Base-by-base conservation (phyloP, 2,888 invertebrate species). In the Periphyllus acericola region DNA sequence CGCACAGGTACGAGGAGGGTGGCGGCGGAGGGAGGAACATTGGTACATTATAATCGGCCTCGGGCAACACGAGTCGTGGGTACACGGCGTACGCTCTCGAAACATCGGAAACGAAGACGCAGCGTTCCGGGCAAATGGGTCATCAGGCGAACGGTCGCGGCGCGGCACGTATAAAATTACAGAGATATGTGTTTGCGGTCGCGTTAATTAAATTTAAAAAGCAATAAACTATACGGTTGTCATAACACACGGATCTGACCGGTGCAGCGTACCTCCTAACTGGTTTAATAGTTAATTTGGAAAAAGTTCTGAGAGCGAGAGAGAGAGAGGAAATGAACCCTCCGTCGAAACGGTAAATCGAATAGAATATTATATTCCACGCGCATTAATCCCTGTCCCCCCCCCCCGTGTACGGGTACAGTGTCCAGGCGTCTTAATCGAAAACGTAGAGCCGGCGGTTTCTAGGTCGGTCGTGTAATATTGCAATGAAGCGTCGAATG, bases 321-420 rank as follows among this genome's bases (percentile, higher is more conserved):
- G 6, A 36, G 6, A 32, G n/a, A n/a, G n/a, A n/a, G n/a, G n/a
- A n/a, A n/a, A 46, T 11, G 14, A 14, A 46, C 14, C 46, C 9
- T 3, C 14, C 66, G 17, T 79, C 52, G 14, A 32, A 34, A 29
- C 55, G 17, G 34, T 60, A 34, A 60, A 34, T 55, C 55, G 34
- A 55, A 79, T 79, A 60, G 60, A 79, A 46, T 46, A 46, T 46
- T 46, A 46, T 11, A 14, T 46, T 46, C 46, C 11, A 14, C 46
- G 11, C 55, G 11, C 55, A 34, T 34, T 55, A 52, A 52, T 55
- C 78, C 79, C 79, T 79, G 79, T 79, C 55, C 34, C n/a, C n/a
- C n/a, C n/a, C n/a, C n/a, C n/a, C n/a, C n/a, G n/a, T n/a, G 55
- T 34, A 3, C 14, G 46, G 5, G 14, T 46, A 46, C 0, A 8